Conservation (phyloP, 2,888 invertebrate species). For the Dryobota labecula region DNA sequence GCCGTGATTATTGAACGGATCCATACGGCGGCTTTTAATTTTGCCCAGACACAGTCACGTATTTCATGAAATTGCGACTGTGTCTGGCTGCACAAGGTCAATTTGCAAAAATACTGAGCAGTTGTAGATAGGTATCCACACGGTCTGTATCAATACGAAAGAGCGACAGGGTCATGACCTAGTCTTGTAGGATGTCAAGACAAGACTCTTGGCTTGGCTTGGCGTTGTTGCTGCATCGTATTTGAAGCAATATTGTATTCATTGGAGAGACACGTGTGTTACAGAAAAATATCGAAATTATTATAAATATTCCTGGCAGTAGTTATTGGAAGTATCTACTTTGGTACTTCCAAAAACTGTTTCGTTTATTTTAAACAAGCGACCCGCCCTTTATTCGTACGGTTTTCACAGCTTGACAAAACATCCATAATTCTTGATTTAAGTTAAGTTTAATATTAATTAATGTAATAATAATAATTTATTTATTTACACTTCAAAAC, state of each 20-base stretch:
- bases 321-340: background rate
- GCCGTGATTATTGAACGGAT: background rate
- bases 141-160: constrained; percentile 27
- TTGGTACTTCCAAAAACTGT: background rate
- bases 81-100: constrained; percentile 36
- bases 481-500: too few species aligned
- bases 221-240: constrained; percentile 2
- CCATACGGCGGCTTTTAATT: background rate
- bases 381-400: too few species aligned
- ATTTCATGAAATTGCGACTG: constrained; percentile 35
- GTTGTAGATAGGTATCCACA: constrained; percentile 25
- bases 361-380: background rate
- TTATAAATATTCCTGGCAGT: background rate
- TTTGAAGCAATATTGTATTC: constrained; percentile 18
- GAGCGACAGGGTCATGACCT: constrained; percentile 49
- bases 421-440: too few species aligned
- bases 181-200: constrained; percentile 30
- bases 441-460: too few species aligned
- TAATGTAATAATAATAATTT: too few species aligned
- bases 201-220: constrained; percentile 21
- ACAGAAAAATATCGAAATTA: background rate
- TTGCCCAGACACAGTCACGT: background rate
- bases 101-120: constrained; percentile 34
- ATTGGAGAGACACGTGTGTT: constrained; percentile 17
- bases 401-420: too few species aligned